Evolutionary conservation across 2,888 invertebrate species (phyloP).

Genomic region (Apoda limacodes): DNA sequence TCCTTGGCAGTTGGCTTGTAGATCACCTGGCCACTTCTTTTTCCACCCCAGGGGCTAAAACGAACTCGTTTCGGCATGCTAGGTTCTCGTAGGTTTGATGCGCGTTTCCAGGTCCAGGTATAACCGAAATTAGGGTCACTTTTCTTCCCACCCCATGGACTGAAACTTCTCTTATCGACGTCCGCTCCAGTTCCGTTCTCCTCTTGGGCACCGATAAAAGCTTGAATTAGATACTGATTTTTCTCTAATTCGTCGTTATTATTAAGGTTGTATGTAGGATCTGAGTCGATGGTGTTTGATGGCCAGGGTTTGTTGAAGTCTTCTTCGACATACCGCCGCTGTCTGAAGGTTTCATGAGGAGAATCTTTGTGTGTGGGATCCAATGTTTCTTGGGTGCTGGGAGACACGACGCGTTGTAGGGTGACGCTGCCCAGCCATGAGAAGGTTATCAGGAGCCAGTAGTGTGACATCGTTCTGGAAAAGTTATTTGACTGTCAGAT

Average conservation of each 20-base stretch:
- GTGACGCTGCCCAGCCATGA: constrained; percentile 48
- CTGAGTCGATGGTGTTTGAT: too few species aligned
- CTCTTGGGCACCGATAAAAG: constrained; percentile 21
- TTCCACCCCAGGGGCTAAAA: constrained; percentile 62
- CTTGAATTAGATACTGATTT: constrained; percentile 25
- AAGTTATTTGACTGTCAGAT: too few species aligned
- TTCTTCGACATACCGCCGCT: too few species aligned
- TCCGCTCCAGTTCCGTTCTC: constrained; percentile 35
- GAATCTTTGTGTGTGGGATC: too few species aligned
- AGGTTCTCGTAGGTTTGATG: constrained; percentile 39
- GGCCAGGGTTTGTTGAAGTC: too few species aligned
- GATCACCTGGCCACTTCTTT: constrained; percentile 51
- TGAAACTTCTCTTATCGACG: constrained; percentile 53
- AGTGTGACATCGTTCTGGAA: constrained; percentile 51
- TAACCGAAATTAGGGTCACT: constrained; percentile 29
- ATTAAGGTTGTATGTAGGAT: constrained; percentile 29
- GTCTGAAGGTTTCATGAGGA: too few species aligned
- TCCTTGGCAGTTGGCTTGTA: constrained; percentile 44
- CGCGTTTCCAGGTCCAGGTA: constrained; percentile 56
- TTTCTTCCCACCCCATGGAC: constrained; percentile 60
- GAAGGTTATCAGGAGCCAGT: constrained; percentile 46
- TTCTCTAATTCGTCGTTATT: constrained; percentile 25
- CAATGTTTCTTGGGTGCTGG: constrained; percentile 27
- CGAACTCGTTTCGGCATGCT: constrained; percentile 60
- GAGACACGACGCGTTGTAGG: constrained; percentile 39